A percentile compares a stretch with the other conserved stretches of the same genome.
Conservation (phyloP, 2,113 vertebrate genomes). For the Cheilinus undulatus region DNA sequence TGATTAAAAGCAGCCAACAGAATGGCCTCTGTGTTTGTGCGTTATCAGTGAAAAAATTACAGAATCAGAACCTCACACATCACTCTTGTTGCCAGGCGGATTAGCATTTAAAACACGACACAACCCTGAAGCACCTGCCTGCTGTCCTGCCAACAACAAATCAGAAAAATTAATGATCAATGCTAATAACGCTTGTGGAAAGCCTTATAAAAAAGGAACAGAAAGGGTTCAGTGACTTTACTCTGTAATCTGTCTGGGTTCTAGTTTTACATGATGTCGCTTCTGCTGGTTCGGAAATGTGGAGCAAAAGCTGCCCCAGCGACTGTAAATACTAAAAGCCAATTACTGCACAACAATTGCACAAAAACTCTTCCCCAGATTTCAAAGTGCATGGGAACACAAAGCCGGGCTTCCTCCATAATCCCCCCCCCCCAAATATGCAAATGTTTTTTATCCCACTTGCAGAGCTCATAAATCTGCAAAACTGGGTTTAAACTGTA, state of each 20-base stretch:
- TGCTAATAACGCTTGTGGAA: conserved; percentile 50
- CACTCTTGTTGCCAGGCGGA: conserved; percentile 55
- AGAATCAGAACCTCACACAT: conserved; percentile 63
- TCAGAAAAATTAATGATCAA: conserved; percentile 60
- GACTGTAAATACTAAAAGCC: conserved; percentile 10
- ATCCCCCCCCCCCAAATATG: conserved; percentile 52
- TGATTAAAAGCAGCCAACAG: conserved; percentile 62
- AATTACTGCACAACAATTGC: conserved; percentile 34
- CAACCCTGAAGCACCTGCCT: conserved; percentile 65
- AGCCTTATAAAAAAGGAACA: neutral
- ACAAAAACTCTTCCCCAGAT: conserved; percentile 6
- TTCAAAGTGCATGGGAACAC: conserved; percentile 25
- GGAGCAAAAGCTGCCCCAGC: conserved; percentile 30
- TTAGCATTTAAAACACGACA: conserved; percentile 76
- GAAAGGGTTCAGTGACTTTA: conserved; percentile 26
- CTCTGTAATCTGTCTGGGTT: conserved; percentile 19
- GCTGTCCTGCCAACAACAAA: conserved; percentile 48
- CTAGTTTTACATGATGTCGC: neutral
- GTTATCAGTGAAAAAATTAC: conserved; percentile 60
- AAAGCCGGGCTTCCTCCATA: conserved; percentile 30
- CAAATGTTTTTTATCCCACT: conserved; percentile 44
- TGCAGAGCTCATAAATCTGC: conserved; percentile 55
- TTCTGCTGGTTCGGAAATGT: conserved; percentile 5
- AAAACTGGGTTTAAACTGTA: conserved; percentile 57
- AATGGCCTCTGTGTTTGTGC: conserved; percentile 19